Evolutionary conservation across 2,888 invertebrate genomes (phyloP).

Genomic region (Yponomeuta malinellus): DNA sequence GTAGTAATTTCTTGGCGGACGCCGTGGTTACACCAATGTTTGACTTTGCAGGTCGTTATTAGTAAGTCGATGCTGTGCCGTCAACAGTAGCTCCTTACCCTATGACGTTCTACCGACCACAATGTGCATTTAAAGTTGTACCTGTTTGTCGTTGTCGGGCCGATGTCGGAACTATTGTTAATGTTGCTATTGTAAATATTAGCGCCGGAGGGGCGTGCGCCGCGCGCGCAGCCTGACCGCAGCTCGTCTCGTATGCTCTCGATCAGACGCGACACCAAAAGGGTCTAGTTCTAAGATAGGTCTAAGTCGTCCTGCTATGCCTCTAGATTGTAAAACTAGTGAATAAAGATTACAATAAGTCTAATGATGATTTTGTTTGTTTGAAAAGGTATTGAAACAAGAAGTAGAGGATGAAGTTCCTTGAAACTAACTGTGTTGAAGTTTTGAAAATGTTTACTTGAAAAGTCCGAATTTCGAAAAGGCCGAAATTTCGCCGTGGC

Average conservation of each 20-base stretch:
- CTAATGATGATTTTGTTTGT: slow-evolving; percentile 85
- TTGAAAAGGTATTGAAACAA: slow-evolving; percentile 90
- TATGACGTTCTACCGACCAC: slow-evolving; percentile 45
- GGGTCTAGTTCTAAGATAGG: slow-evolving; percentile 56
- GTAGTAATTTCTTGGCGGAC: slow-evolving; percentile 25
- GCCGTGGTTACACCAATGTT: slow-evolving; percentile 65
- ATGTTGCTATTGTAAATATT: slow-evolving; percentile 24
- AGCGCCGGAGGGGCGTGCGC: background rate
- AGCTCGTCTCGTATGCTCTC: slow-evolving; percentile 20
- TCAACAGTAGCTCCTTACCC: slow-evolving; percentile 54
- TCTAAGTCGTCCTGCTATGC: slow-evolving; percentile 48
- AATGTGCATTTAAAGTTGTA: slow-evolving; percentile 57
- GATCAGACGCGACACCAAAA: slow-evolving; percentile 42
- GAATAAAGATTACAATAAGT: slow-evolving; percentile 72
- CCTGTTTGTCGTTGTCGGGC: slow-evolving; percentile 36
- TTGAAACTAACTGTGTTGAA: slow-evolving; percentile 75
- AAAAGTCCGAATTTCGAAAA: slow-evolving; percentile 58
- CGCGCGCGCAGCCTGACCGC: background rate
- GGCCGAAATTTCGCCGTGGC: slow-evolving; percentile 43
- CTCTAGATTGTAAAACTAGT: slow-evolving; percentile 67
- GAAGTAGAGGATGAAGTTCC: slow-evolving; percentile 87
- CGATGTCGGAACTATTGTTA: slow-evolving; percentile 26
- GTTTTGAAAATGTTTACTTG: slow-evolving; percentile 73
- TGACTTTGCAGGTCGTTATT: slow-evolving; percentile 77
- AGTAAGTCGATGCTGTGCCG: slow-evolving; percentile 62